Conservation (phyloP, 2,888 invertebrate species). For the Andricus quercusramuli region DNA sequence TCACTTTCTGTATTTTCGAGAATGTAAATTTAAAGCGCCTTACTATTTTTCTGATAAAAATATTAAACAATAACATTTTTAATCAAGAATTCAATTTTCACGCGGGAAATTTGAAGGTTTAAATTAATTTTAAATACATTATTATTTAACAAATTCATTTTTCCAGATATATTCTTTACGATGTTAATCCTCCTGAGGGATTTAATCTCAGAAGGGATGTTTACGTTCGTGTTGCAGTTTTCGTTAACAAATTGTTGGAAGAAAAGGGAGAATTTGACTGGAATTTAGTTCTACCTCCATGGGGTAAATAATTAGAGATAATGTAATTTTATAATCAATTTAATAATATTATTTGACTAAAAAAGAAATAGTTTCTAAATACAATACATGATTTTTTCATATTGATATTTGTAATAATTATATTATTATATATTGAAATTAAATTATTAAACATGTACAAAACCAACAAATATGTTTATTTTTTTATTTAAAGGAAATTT, state of each 20-base stretch:
- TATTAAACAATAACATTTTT: background rate
- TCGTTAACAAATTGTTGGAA: slow-evolving; percentile 84
- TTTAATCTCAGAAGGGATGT: slow-evolving; percentile 98
- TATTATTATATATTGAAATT: background rate
- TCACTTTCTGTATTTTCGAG: background rate
- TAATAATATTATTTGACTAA: slow-evolving; percentile 13
- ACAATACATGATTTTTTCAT: no score
- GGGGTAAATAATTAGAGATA: slow-evolving; percentile 81
- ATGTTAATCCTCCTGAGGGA: slow-evolving; percentile 97
- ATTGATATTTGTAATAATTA: no score
- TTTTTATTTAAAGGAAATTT: slow-evolving; percentile 79
- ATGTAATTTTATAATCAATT: slow-evolving; percentile 10
- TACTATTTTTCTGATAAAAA: background rate
- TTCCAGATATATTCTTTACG: slow-evolving; percentile 91
- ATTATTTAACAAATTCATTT: background rate
- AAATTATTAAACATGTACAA: background rate
- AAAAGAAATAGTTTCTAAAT: no score
- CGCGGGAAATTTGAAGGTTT: background rate
- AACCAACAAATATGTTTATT: background rate
- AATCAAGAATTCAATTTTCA: background rate
- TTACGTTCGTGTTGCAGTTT: slow-evolving; percentile 93
- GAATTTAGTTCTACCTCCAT: slow-evolving; percentile 93
- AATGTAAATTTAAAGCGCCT: background rate
- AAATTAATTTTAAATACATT: background rate
- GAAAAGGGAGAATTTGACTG: slow-evolving; percentile 80